Evolutionary conservation across 1,140 invertebrate genomes (phyloP), one percentile per base, ranked within the genome.

Genomic region (Sitophilus oryzae): DNA sequence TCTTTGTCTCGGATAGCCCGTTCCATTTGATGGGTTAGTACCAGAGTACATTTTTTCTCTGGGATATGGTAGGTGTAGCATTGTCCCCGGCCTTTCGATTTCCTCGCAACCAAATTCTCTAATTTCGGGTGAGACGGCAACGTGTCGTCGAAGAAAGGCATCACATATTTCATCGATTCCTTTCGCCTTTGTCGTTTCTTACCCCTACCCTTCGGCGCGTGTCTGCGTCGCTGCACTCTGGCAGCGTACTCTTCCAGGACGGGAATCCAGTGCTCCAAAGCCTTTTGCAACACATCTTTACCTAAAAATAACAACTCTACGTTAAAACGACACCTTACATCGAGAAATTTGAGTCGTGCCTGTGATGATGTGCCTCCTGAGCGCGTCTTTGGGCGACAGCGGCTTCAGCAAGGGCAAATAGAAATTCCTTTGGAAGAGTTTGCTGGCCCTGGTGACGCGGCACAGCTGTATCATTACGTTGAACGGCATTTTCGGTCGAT

Each of bases 351-450:
- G 14, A 20, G 3, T 14, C 54, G 50, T 51, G 11, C 66, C 67
- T 21, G 66, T 69, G 30, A 69, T 66, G 44, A 70, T 64, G 40
- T 67, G 64, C 43, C 62, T 56, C 50, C 84, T 76, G 64, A 85
- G 84, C 0, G 86, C 88, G 65, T 88, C 86, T 1, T 84, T 85
- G 1, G 87, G 86, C 44, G 86, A 88, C 45, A 91, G 84, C 0
- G 86, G 87, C 9, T 86, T 85, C 42, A 91, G 73, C 20, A 91
- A 74, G 2, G 88, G 88, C 64, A 90, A 87, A 66, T 89, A 90
- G 72, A 89, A 87, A 23, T 86, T 84, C 60, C 88, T 85, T 45
- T 88, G 87, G 59, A 91, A 78, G 55, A 85, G 82, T 50, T 86
- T 79, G 69, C 85, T 87, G 63, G 79, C 81, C 38, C 88, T 86